Percentiles rank a stretch among this genome's conserved stretches.
phyloP scores from a whole-genome alignment of 2,888 invertebrate species.

The Doris montereyensis region DNA sequence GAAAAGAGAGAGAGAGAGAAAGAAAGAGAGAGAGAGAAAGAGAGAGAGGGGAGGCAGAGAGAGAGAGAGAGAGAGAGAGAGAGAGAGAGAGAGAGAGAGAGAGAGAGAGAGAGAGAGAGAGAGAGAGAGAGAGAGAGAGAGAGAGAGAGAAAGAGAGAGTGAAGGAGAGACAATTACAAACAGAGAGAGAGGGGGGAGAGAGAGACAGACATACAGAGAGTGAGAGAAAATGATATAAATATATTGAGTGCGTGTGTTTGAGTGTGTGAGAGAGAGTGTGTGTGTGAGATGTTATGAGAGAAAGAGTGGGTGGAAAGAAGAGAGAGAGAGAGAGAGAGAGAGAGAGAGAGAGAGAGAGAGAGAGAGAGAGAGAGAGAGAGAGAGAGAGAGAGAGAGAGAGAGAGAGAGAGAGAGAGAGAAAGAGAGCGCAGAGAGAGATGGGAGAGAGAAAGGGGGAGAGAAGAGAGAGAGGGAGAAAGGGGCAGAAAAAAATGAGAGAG shows the following conservation, averaged over 20 bases:
- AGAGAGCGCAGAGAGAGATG: background rate
- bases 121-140: too few relatives aligned
- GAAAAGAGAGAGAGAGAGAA: background rate
- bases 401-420: constrained; percentile 3
- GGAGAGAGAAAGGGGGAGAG: background rate
- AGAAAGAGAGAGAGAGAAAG: background rate
- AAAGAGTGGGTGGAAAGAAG: constrained; percentile 14
- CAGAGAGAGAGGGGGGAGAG: too few relatives aligned
- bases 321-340: constrained; percentile 18
- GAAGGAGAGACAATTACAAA: too few relatives aligned
- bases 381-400: constrained; percentile 31
- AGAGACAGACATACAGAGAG: too few relatives aligned
- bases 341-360: constrained; percentile 27
- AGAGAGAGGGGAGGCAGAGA: background rate
- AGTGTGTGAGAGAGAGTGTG: background rate
- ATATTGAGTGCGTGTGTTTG: background rate
- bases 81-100: too few relatives aligned
- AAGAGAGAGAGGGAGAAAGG: background rate
- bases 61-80: background rate
- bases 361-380: constrained; percentile 28
- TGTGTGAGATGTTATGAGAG: background rate
- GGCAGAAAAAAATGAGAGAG: background rate
- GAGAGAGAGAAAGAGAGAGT: too few relatives aligned
- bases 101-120: too few relatives aligned
- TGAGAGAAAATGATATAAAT: too few relatives aligned